phyloP scores from a whole-genome alignment of 2,888 invertebrate genomes.

The Lasioglossum figueresi region DNA sequence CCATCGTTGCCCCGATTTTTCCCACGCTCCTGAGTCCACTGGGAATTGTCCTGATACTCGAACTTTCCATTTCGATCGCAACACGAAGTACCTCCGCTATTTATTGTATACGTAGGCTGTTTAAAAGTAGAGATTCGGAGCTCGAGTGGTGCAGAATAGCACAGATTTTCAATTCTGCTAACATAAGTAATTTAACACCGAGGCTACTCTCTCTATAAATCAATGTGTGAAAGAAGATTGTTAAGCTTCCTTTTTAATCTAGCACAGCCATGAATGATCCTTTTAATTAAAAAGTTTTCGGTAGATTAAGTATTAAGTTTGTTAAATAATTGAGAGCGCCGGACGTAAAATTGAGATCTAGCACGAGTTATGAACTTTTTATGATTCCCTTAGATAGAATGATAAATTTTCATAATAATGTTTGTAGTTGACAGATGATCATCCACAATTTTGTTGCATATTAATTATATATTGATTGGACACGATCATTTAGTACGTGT shows the following conservation, averaged over 20 bases:
- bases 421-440: neutral
- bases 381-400: neutral
- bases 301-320: neutral
- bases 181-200: neutral
- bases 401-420: neutral
- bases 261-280: neutral
- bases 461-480: neutral
- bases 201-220: neutral
- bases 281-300: neutral
- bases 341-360: neutral
- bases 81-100: neutral
- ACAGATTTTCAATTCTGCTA: neutral
- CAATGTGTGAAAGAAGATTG: neutral
- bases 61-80: slow-evolving; percentile 16
- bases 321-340: neutral
- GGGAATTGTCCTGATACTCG: neutral
- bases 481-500: neutral
- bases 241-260: neutral
- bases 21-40: neutral
- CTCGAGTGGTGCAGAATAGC: neutral
- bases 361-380: neutral
- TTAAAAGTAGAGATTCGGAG: neutral
- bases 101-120: neutral
- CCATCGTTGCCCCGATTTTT: slow-evolving; percentile 4
- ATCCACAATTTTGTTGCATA: too few species aligned